These are phyloP conservation scores for Acrossocheilus wenchowensis DNA, from an alignment of 2,797 vertebrate species.

Conservation along the genomic window DNA sequence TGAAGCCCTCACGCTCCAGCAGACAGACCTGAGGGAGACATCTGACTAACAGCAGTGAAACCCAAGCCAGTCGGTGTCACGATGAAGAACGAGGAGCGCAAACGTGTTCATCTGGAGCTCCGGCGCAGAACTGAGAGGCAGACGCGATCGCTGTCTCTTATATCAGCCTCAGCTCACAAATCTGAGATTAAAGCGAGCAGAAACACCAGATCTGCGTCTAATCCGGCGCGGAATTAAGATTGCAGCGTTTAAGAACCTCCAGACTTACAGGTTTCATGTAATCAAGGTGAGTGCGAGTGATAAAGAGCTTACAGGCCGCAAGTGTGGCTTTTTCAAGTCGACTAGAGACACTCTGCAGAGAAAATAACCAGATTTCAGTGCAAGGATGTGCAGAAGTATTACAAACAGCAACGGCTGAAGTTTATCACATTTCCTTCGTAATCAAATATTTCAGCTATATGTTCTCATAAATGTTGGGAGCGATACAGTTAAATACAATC, in stretches of 20 bases:
- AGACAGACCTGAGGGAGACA: not conserved
- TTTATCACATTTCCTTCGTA: no score
- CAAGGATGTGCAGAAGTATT: not conserved
- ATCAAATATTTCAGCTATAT: not conserved
- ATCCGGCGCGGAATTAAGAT: constrained; percentile 40
- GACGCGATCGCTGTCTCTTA: constrained; percentile 16
- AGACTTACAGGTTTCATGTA: constrained; percentile 25
- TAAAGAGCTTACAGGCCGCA: constrained; percentile 54
- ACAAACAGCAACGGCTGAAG: not conserved
- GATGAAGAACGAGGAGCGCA: not conserved
- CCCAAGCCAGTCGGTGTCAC: not conserved
- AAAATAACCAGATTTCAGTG: not conserved
- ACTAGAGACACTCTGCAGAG: not conserved
- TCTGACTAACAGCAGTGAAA: not conserved
- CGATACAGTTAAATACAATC: constrained; percentile 1
- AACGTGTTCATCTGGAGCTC: not conserved
- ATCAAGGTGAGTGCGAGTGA: constrained; percentile 58
- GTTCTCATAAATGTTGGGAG: not conserved
- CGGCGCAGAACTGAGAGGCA: not conserved
- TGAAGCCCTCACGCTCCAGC: not conserved
- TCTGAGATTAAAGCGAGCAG: constrained; percentile 43
- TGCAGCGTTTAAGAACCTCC: not conserved
- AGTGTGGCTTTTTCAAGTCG: not conserved
- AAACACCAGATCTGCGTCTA: constrained; percentile 35
- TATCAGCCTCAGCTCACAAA: constrained; percentile 40